These are phyloP conservation scores for Lepidonotus clava DNA, from an alignment of 2,888 invertebrate species.

Conservation along the genomic window DNA sequence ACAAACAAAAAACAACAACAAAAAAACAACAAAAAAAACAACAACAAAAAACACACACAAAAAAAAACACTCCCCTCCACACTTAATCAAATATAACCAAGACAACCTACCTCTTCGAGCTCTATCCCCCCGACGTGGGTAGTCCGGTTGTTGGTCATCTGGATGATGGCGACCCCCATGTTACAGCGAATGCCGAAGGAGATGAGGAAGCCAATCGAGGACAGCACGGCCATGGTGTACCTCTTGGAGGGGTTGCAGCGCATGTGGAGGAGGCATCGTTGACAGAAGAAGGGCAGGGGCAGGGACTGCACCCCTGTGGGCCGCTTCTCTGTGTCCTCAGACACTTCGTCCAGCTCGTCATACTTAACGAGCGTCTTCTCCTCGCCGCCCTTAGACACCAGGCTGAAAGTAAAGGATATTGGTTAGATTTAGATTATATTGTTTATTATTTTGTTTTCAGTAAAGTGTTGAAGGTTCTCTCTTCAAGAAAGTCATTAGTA, in stretches of 20 bases:
- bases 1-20: too few relatives aligned
- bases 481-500: too few relatives aligned
- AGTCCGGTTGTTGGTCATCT: conserved; percentile 82
- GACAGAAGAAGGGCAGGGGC: conserved; percentile 27
- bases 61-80: background rate
- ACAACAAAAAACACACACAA: too few relatives aligned
- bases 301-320: background rate
- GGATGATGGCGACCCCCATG: conserved; percentile 97
- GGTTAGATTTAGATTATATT: too few relatives aligned
- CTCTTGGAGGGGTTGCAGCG: conserved; percentile 71
- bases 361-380: conserved; percentile 77
- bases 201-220: conserved; percentile 82
- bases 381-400: conserved; percentile 69
- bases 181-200: conserved; percentile 96
- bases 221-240: conserved; percentile 81
- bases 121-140: conserved; percentile 33
- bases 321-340: conserved; percentile 58
- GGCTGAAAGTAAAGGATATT: conserved; percentile 53
- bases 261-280: conserved; percentile 42
- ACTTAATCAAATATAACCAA: background rate
- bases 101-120: conserved; percentile 35
- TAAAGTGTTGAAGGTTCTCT: too few relatives aligned
- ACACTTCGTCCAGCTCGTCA: conserved; percentile 78
- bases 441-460: too few relatives aligned
- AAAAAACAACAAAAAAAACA: too few relatives aligned